Percentiles rank a stretch among this genome's conserved stretches.
These are phyloP conservation scores for Aselliscus stoliczkanus DNA, from an alignment of 2,797 vertebrate species.

Conservation along the genomic window DNA sequence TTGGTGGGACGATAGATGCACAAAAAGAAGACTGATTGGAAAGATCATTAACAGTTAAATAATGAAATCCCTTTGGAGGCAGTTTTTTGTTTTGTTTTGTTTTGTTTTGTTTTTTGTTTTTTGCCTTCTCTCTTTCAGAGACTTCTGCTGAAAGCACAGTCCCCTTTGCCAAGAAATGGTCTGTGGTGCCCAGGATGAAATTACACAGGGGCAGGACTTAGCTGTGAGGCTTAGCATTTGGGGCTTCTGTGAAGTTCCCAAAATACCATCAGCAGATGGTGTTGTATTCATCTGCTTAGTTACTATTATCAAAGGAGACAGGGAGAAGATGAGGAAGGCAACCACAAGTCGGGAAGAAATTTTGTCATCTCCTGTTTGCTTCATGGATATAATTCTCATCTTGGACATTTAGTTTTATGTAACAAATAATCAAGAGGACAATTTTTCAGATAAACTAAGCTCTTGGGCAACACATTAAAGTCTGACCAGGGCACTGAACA, in stretches of 20 bases:
- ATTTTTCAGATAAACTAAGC: background rate
- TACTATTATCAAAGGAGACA: background rate
- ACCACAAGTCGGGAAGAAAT: background rate
- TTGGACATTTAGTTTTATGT: background rate
- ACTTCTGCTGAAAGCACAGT: background rate
- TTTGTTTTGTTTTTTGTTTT: background rate
- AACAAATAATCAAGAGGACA: background rate
- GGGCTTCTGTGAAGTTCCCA: background rate
- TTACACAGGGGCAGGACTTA: background rate
- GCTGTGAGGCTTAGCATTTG: background rate
- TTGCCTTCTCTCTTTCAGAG: background rate
- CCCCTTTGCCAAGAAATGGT: background rate
- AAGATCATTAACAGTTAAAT: background rate
- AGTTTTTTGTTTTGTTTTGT: background rate
- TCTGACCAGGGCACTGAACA: background rate
- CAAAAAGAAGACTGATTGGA: background rate
- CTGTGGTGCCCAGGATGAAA: background rate
- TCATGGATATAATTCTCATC: background rate
- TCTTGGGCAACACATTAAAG: background rate
- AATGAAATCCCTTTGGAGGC: background rate
- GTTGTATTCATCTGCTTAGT: background rate
- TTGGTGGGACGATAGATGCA: background rate
- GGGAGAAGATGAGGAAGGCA: background rate
- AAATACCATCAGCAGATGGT: conserved; percentile 22
- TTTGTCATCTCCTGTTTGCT: background rate